phyloP scores from a whole-genome alignment of 2,797 vertebrate genomes.

The Hephaestus fuliginosus region DNA sequence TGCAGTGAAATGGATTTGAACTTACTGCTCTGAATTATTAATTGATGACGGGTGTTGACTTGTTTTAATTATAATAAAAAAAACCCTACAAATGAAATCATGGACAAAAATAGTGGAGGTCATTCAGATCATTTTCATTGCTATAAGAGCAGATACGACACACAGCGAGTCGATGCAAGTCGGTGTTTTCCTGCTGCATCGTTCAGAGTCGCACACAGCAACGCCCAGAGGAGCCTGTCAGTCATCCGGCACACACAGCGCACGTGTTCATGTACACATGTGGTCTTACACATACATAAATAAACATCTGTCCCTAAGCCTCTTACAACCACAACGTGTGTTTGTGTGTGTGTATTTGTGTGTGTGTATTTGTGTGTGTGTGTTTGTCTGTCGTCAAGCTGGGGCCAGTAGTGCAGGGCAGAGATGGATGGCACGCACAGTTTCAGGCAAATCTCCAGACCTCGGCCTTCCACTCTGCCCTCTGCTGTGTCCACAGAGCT shows the following conservation, averaged over 20 bases:
- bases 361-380: constrained; percentile 37
- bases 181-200: neutral
- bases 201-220: neutral
- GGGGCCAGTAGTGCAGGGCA: constrained; percentile 50
- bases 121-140: neutral
- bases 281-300: constrained; percentile 66
- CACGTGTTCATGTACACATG: constrained; percentile 60
- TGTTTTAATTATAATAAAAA: neutral
- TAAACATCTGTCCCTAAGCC: constrained; percentile 77
- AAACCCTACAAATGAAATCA: neutral
- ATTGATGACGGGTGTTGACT: too few species aligned
- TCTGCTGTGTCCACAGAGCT: constrained; percentile 44
- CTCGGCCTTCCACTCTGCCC: constrained; percentile 32
- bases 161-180: too few species aligned
- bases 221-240: neutral
- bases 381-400: constrained; percentile 41
- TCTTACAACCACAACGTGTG: constrained; percentile 67
- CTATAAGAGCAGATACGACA: too few species aligned
- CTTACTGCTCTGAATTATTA: neutral
- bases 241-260: constrained; percentile 24
- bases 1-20: neutral
- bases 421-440: constrained; percentile 55
- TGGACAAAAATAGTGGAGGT: neutral
- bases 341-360: constrained; percentile 43
- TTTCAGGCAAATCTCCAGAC: constrained; percentile 59